Conservation (phyloP, 2,797 vertebrate genomes). For the Bothrops alternatus region DNA sequence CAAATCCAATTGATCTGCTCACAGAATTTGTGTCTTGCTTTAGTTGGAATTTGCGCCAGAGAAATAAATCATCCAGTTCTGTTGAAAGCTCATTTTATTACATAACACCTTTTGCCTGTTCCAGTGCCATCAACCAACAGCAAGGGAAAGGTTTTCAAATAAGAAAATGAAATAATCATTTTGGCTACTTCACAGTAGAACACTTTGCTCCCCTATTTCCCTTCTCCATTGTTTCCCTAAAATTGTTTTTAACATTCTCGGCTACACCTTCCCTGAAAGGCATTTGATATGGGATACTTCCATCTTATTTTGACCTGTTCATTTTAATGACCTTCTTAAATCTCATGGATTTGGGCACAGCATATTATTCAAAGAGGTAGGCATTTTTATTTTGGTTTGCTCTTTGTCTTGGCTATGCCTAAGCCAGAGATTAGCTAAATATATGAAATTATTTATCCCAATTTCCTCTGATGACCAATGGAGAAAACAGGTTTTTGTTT, state of each 20-base stretch:
- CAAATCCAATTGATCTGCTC: not conserved
- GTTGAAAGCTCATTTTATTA: slow-evolving; percentile 7
- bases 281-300: slow-evolving; percentile 26
- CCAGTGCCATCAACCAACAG: not conserved
- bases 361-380: slow-evolving; percentile 30
- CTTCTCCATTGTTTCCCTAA: slow-evolving; percentile 21
- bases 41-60: not conserved
- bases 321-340: slow-evolving; percentile 43
- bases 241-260: slow-evolving; percentile 10
- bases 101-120: slow-evolving; percentile 7
- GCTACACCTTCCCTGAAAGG: slow-evolving; percentile 31
- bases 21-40: not conserved
- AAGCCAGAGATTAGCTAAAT: slow-evolving; percentile 33
- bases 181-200: slow-evolving; percentile 17
- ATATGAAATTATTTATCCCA: slow-evolving; percentile 3
- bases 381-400: slow-evolving; percentile 17
- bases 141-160: slow-evolving; percentile 17
- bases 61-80: not conserved
- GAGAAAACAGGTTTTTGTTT: slow-evolving; percentile 41
- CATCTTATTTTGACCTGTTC: slow-evolving; percentile 14
- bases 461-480: slow-evolving; percentile 10
- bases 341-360: slow-evolving; percentile 28
- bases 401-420: slow-evolving; percentile 41
- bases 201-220: slow-evolving; percentile 6
- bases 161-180: slow-evolving; percentile 30